Evolutionary conservation across 1,140 invertebrate species (phyloP).

Genomic region (Hycleus cichorii): DNA sequence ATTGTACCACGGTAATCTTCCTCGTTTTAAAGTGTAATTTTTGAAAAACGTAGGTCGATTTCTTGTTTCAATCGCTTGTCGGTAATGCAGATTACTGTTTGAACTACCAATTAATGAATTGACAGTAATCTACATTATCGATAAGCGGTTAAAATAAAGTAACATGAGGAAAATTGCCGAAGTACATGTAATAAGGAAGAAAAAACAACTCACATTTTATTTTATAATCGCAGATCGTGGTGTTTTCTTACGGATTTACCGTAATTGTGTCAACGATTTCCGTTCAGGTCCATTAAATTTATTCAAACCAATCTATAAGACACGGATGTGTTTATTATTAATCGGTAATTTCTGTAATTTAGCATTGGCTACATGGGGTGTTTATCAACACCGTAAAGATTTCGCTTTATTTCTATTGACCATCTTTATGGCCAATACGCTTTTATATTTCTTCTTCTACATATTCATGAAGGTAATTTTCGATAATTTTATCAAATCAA

Average conservation of each 20-base stretch:
- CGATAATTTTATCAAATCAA: conserved; percentile 1
- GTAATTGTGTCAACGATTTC: conserved; percentile 41
- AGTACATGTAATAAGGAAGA: no score
- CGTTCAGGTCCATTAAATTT: conserved; percentile 41
- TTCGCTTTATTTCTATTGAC: conserved; percentile 77
- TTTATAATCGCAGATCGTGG: conserved; percentile 31
- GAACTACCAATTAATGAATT: no score
- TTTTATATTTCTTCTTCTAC: conserved; percentile 77
- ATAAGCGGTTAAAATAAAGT: no score
- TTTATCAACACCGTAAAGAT: conserved; percentile 58
- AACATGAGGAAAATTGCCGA: no score
- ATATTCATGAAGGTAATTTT: conserved; percentile 73
- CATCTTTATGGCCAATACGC: conserved; percentile 76
- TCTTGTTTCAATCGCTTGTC: no score
- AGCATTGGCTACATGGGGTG: conserved; percentile 61
- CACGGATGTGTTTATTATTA: conserved; percentile 49
- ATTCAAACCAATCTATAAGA: conserved; percentile 48
- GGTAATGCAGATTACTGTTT: no score
- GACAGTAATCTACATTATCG: no score
- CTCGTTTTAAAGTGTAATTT: no score
- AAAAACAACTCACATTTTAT: no score
- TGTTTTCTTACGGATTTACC: conserved; percentile 44
- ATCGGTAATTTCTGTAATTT: conserved; percentile 71
- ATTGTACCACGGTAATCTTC: background rate
- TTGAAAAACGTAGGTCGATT: no score